Evolutionary conservation across 2,797 vertebrate species (phyloP), one percentile per base, ranked within the genome.

Genomic region (Pipistrellus kuhlii): DNA sequence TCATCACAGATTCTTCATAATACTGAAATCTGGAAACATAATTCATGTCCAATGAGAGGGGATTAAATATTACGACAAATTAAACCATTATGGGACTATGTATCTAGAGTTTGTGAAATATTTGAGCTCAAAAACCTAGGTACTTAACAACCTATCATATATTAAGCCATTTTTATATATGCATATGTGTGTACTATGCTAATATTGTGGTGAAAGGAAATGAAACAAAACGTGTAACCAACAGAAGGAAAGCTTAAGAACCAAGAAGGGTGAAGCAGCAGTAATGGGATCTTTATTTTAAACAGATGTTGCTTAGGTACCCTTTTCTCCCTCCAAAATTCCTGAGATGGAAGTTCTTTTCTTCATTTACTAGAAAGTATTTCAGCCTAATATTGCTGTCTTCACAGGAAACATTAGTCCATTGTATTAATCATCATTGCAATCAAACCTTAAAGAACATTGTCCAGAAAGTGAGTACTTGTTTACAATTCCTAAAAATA

Each of bases 401-500:
- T 86, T 95, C 72, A 73, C 82, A 97, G 94, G 82, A 96, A 93
- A 94, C 89, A 95, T 44, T 75, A 97, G 93, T 93, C 97, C 95
- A 94, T 92, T 94, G 62, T 96, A 93, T 96, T 97, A 98, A 94
- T 98, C 97, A 97, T 93, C 93, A 95, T 90, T 96, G 46, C 94
- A 96, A 98, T 97, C 96, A 98, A 95, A 97, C 35, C 88, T 98
- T 97, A 98, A 96, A 94, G 90, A 94, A 88, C 96, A 94, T 89
- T 96, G 95, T 92, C 92, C 88, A 94, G 96, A 98, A 97, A 96
- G 81, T 75, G 97, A 41, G 72, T 82, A 92, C 57, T 97, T 83
- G 96, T 83, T 97, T 96, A 95, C 73, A 95, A 94, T 76, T 1
- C 0, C 72, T 95, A 96, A 84, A 97, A 97, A 8, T 96, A 93